phyloP scores from a whole-genome alignment of 2,888 invertebrate genomes.

The Seladonia tumulorum region DNA sequence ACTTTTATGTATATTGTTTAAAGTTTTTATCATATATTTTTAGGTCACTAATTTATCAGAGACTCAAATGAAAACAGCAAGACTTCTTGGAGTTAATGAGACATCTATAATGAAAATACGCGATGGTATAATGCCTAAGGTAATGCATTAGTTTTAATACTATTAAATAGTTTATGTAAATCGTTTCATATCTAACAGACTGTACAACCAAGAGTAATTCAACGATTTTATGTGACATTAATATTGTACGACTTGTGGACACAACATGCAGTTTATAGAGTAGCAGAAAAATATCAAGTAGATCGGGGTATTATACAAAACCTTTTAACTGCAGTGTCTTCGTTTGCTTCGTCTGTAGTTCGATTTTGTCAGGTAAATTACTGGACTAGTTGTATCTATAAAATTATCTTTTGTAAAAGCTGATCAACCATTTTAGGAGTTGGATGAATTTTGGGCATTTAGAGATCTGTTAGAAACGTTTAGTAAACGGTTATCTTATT shows the following conservation, averaged over 20 bases:
- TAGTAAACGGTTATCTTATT: constrained; percentile 90
- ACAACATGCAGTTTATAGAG: constrained; percentile 87
- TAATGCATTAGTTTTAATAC: constrained; percentile 47
- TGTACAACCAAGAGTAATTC: constrained; percentile 87
- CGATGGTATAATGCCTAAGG: constrained; percentile 79
- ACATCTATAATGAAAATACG: constrained; percentile 81
- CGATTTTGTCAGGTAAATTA: constrained; percentile 89
- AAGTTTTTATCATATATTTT: constrained; percentile 46
- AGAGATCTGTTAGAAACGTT: constrained; percentile 91
- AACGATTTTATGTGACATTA: constrained; percentile 93
- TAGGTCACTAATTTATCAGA: constrained; percentile 88
- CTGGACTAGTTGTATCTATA: neutral
- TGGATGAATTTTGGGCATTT: constrained; percentile 93
- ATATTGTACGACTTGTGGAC: constrained; percentile 93
- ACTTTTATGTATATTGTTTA: constrained; percentile 12
- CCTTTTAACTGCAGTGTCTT: constrained; percentile 89
- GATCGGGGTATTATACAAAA: constrained; percentile 93
- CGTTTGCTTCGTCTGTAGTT: constrained; percentile 91
- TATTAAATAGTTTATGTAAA: constrained; percentile 15
- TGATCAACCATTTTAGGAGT: constrained; percentile 84
- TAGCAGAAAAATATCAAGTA: constrained; percentile 90
- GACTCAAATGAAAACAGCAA: constrained; percentile 88
- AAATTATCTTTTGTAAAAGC: neutral
- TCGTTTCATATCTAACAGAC: constrained; percentile 83
- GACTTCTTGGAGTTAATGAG: constrained; percentile 92